Evolutionary conservation across 2,797 vertebrate species (phyloP).

Genomic region (Gallirallus australis): DNA sequence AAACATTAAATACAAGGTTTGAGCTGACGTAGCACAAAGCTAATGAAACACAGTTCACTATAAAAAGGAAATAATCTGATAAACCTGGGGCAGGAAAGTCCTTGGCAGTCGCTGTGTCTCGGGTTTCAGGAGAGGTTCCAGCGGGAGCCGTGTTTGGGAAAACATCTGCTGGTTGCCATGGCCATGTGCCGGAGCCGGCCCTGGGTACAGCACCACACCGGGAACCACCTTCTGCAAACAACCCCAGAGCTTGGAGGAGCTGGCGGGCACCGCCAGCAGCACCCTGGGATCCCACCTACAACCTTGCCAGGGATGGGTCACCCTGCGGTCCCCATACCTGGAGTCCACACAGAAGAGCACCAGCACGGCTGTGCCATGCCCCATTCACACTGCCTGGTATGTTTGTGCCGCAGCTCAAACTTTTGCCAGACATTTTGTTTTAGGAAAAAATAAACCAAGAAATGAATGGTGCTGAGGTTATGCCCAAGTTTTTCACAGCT

Average conservation of each 20-base stretch:
- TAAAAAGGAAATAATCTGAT: conserved; percentile 46
- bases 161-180: conserved; percentile 62
- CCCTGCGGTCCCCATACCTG: accelerated
- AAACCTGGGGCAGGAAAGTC: conserved; percentile 37
- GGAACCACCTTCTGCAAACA: conserved; percentile 32
- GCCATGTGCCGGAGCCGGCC: neutral
- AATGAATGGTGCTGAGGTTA: neutral
- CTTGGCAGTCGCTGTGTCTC: conserved; percentile 34
- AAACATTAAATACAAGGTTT: neutral
- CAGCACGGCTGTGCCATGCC: accelerated
- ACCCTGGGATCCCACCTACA: accelerated
- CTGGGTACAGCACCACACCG: neutral
- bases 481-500: neutral
- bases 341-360: accelerated
- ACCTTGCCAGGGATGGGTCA: accelerated
- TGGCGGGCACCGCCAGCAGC: accelerated
- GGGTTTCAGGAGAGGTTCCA: neutral
- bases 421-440: neutral
- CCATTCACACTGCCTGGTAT: accelerated
- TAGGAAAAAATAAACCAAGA: neutral
- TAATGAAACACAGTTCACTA: conserved; percentile 30
- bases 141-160: conserved; percentile 1
- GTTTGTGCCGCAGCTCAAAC: accelerated
- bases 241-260: neutral
- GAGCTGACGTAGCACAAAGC: neutral